Percentiles rank a stretch among this genome's conserved stretches.
These are phyloP conservation scores for Platycercus adscitus DNA, from an alignment of 2,113 vertebrate species.

Conservation along the genomic window DNA sequence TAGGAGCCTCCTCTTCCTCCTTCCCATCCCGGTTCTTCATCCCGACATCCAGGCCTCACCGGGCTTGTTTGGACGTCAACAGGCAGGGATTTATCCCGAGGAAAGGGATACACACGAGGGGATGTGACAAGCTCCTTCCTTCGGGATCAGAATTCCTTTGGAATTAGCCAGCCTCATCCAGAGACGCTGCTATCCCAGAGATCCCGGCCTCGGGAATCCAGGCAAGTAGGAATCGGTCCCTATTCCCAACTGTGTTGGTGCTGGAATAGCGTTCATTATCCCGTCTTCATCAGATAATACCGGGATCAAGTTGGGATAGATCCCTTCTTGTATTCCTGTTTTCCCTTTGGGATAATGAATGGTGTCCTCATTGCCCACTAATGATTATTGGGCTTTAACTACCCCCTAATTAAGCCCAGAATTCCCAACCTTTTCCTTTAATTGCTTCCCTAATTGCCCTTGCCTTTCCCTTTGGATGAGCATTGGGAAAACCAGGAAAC, in stretches of 20 bases:
- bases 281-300: background rate
- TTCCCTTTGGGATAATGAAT: background rate
- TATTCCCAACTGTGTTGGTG: background rate
- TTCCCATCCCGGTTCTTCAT: background rate
- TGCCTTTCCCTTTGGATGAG: background rate
- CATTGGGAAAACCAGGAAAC: background rate
- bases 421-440: background rate
- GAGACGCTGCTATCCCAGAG: background rate
- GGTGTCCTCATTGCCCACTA: background rate
- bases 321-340: background rate
- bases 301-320: background rate
- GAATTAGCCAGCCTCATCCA: background rate
- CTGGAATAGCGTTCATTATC: background rate
- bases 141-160: background rate
- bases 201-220: background rate
- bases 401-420: background rate
- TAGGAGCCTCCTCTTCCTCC: background rate
- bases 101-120: background rate
- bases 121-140: background rate
- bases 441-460: background rate
- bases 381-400: background rate
- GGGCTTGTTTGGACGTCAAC: background rate
- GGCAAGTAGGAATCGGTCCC: background rate
- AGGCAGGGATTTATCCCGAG: background rate
- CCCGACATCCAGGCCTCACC: background rate